These are phyloP conservation scores for Fistularia tabacaria DNA, from an alignment of 2,797 vertebrate species.

Conservation along the genomic window DNA sequence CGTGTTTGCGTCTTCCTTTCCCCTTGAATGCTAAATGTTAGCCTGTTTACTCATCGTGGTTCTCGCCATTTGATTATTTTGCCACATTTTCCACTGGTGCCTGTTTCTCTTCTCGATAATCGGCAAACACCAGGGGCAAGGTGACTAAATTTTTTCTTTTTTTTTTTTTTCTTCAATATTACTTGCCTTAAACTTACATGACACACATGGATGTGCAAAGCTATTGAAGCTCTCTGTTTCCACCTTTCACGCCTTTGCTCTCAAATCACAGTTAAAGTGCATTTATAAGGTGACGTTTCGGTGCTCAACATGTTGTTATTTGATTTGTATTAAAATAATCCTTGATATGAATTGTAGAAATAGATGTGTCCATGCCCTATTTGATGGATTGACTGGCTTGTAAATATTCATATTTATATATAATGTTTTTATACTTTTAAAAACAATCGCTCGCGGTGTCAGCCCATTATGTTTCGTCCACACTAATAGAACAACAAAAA, in stretches of 20 bases:
- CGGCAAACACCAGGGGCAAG: constrained; percentile 23
- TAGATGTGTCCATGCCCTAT: constrained; percentile 24
- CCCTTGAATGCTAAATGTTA: constrained; percentile 20
- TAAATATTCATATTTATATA: constrained; percentile 80
- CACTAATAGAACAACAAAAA: too few relatives aligned
- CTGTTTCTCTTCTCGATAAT: not conserved
- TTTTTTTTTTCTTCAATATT: constrained; percentile 17
- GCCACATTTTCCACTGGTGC: not conserved
- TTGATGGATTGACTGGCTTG: constrained; percentile 65
- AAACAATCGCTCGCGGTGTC: constrained; percentile 36
- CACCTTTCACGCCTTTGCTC: constrained; percentile 24
- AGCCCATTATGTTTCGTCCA: constrained; percentile 24
- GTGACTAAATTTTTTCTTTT: constrained; percentile 23
- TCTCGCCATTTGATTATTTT: too few relatives aligned
- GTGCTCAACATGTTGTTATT: constrained; percentile 36
- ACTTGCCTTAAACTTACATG: constrained; percentile 31
- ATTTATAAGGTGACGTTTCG: constrained; percentile 35
- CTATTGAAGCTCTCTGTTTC: constrained; percentile 36
- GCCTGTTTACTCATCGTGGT: constrained; percentile 24
- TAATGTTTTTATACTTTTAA: constrained; percentile 71
- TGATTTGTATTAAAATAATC: constrained; percentile 31
- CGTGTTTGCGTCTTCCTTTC: constrained; percentile 4
- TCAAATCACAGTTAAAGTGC: constrained; percentile 16
- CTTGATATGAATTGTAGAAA: constrained; percentile 24
- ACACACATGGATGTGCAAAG: too few relatives aligned